A percentile compares a stretch with the other conserved stretches of the same genome.
These are phyloP conservation scores for Rhagoletis zephyria DNA, from an alignment of 1,140 invertebrate species.

Conservation along the genomic window DNA sequence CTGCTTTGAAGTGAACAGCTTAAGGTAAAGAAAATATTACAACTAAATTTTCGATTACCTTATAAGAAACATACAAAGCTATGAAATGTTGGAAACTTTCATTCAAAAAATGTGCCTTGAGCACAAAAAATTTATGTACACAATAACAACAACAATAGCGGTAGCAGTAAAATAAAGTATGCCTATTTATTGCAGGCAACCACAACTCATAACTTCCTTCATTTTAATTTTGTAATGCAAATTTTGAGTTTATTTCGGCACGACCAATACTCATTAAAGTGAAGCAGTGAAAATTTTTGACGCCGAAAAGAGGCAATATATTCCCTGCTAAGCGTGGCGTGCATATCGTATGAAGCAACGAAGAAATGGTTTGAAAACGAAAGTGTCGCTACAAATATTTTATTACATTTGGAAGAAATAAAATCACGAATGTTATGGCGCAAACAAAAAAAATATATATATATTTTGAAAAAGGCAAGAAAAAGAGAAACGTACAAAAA, in stretches of 20 bases:
- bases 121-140: neutral
- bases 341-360: neutral
- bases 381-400: neutral
- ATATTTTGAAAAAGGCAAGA: neutral
- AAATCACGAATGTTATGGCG: no score
- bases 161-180: constrained; percentile 3
- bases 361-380: constrained; percentile 21
- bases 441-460: neutral
- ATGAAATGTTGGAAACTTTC: constrained; percentile 10
- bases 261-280: neutral
- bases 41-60: neutral
- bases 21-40: neutral
- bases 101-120: neutral
- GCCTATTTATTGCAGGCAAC: neutral
- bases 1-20: no score
- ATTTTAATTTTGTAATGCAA: neutral
- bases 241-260: neutral
- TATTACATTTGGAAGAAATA: no score
- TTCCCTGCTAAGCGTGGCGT: neutral
- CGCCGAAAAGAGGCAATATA: neutral
- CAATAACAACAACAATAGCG: neutral
- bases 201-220: constrained; percentile 7
- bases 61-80: neutral
- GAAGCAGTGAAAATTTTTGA: neutral
- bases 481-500: neutral